Evolutionary conservation across 2,113 vertebrate genomes (phyloP), one percentile per base, ranked within the genome.

Genomic region (Probosciger aterrimus): DNA sequence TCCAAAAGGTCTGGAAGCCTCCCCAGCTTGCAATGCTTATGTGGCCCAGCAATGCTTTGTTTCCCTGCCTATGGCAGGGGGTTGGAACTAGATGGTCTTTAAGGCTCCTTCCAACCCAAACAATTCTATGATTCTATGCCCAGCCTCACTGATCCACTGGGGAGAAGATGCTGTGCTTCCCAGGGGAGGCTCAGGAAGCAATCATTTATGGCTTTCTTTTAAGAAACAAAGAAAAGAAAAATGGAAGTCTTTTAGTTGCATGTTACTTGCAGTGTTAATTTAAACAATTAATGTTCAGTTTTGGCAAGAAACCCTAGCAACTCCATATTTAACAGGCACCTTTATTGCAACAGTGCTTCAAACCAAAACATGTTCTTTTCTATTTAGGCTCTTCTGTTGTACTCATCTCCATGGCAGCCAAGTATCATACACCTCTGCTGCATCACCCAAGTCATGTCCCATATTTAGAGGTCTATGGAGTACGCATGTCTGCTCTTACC

Each of bases 271-370:
- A 69, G 71, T 63, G 65, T 92, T 94, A 94, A 92, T 95, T 96
- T 86, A 88, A 94, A 93, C 82, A 95, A 93, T 86, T 94, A 92
- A 90, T 57, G 50, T 55, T 96, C 77, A 91, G 84, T 96, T 95
- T 92, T 82, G 89, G 86, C 88, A 93, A 90, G 78, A 59, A 92
- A 50, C 37, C 77, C 52, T 30, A 86, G 41, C 0, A 0, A 37
- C 23, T 93, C 49, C 14, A 9, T 73, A 70, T 90, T 92, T 94
- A 91, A 73, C 24, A 43, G 9, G 27, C 35, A 93, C 77, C 83
- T 96, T 85, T 76, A 81, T 44, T 95, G 39, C 50, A 91, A 63
- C 47, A 92, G 68, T 3, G 10, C 55, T 96, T 84, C 50, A 37
- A 95, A 83, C 75, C 69, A 89, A 92, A 95, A 74, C 31, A 64